These are phyloP conservation scores for Drosophila merina DNA, from an alignment of 2,888 invertebrate species.

Conservation along the genomic window DNA sequence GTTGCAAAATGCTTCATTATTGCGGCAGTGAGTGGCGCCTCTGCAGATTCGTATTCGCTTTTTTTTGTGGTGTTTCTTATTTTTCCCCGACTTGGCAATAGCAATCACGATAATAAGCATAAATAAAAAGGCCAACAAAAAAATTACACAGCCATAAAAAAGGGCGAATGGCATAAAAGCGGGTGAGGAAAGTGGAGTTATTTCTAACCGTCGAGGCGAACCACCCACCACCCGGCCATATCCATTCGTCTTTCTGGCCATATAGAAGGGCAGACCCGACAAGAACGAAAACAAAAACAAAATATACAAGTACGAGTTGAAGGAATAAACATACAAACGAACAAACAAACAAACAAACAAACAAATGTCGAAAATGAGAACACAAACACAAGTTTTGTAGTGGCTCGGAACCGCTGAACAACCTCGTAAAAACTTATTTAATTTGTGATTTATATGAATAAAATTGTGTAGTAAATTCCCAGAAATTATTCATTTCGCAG, in stretches of 20 bases:
- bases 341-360: slow-evolving; percentile 15
- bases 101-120: slow-evolving; percentile 78
- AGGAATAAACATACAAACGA: slow-evolving; percentile 2
- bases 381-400: slow-evolving; percentile 76
- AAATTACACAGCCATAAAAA: slow-evolving; percentile 76
- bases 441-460: slow-evolving; percentile 78
- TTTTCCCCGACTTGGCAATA: slow-evolving; percentile 36
- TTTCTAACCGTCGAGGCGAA: neutral
- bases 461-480: slow-evolving; percentile 78
- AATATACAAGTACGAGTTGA: neutral
- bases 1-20: neutral
- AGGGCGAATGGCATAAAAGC: slow-evolving; percentile 37
- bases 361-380: slow-evolving; percentile 44
- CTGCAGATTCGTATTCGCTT: neutral
- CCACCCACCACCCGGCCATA: slow-evolving; percentile 1
- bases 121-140: slow-evolving; percentile 65
- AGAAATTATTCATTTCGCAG: slow-evolving; percentile 77
- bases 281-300: slow-evolving; percentile 12
- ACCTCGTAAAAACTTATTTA: slow-evolving; percentile 77
- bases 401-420: slow-evolving; percentile 75
- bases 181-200: slow-evolving; percentile 5
- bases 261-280: slow-evolving; percentile 7
- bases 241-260: slow-evolving; percentile 28
- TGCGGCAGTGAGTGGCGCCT: neutral
- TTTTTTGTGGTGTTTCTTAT: neutral